These are phyloP conservation scores for Anthopleura sola DNA, from an alignment of 64 coral and sea anemone species.

Conservation along the genomic window DNA sequence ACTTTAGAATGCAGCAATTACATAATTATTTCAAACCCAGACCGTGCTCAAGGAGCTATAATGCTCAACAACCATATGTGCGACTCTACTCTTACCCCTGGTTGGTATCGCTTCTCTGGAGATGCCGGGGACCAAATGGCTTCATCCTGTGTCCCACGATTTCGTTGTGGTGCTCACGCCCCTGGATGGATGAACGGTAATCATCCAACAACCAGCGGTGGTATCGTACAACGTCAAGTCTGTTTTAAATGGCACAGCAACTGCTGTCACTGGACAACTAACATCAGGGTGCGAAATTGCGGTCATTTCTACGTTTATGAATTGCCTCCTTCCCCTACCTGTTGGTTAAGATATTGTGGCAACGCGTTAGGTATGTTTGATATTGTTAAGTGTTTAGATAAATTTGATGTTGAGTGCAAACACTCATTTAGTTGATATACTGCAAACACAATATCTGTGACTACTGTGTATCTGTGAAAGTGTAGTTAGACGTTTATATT, in stretches of 20 bases:
- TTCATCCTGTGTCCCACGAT: not conserved
- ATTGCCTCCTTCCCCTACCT: not conserved
- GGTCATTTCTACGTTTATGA: slow-evolving; percentile 34
- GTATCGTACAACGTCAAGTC: not conserved
- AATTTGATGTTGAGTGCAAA: too few relatives aligned
- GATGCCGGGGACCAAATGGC: slow-evolving; percentile 9
- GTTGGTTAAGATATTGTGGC: slow-evolving; percentile 24
- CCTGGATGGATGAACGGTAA: slow-evolving; percentile 24
- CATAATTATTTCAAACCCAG: not conserved
- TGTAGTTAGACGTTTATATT: too few relatives aligned
- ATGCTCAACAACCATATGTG: not conserved
- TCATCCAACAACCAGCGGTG: not conserved
- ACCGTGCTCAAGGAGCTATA: not conserved
- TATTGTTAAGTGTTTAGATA: too few relatives aligned
- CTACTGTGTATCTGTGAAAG: too few relatives aligned
- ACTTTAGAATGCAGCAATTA: not conserved
- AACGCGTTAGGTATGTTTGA: slow-evolving; percentile 3
- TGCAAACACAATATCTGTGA: too few relatives aligned
- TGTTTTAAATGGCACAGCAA: not conserved
- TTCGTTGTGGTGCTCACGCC: not conserved
- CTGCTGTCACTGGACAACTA: slow-evolving; percentile 11
- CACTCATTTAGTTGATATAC: too few relatives aligned
- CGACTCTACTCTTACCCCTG: not conserved
- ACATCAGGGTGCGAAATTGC: slow-evolving; percentile 16
- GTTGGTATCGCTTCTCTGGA: slow-evolving; percentile 28